These are phyloP conservation scores for Caloenas nicobarica DNA, from an alignment of 2,113 vertebrate genomes.

Conservation along the genomic window DNA sequence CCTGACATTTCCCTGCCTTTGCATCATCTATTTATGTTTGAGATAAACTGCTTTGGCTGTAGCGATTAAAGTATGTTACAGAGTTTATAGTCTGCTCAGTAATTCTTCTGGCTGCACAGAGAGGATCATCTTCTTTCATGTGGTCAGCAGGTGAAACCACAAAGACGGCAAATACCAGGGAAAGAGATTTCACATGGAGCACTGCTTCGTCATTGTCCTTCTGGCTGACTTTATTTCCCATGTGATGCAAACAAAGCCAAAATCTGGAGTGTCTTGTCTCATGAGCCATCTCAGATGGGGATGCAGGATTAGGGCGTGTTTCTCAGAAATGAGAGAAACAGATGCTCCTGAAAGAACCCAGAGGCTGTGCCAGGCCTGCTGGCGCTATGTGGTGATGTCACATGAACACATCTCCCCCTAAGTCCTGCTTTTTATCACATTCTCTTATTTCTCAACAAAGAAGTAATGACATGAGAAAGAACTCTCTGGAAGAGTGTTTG, in stretches of 20 bases:
- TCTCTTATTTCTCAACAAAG: background rate
- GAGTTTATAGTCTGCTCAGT: background rate
- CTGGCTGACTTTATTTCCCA: background rate
- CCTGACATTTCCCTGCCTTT: background rate
- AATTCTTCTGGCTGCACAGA: background rate
- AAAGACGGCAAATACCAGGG: background rate
- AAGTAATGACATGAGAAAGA: background rate
- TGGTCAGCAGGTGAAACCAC: background rate
- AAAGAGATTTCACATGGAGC: background rate
- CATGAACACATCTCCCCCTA: fast-evolving
- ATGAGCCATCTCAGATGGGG: background rate
- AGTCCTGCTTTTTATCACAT: background rate
- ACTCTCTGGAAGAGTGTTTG: background rate
- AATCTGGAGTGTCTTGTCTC: background rate
- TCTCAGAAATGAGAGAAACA: background rate
- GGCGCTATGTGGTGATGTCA: background rate
- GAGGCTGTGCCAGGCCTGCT: background rate
- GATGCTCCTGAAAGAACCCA: background rate
- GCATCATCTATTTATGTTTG: background rate
- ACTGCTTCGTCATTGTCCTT: background rate
- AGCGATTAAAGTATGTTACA: background rate
- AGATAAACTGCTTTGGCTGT: background rate
- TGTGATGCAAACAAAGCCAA: background rate
- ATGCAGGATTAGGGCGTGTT: background rate
- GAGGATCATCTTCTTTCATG: background rate